Evolutionary conservation across 2,113 vertebrate genomes (phyloP), one percentile per base, ranked within the genome.

Genomic region (Peucedramus taeniatus): DNA sequence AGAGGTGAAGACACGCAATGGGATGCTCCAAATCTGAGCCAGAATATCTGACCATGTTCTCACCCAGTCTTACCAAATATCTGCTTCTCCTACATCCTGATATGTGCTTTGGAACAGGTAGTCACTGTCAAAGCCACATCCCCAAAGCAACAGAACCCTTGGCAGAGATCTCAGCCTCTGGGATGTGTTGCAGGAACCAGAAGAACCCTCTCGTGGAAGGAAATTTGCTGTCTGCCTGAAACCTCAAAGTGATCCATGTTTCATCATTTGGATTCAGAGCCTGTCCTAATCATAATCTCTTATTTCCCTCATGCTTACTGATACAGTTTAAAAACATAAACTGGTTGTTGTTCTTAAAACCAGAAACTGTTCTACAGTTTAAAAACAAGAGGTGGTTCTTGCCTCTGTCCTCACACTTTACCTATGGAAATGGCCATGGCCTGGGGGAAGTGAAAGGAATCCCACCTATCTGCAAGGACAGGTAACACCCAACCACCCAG

Each of bases 121-220:
- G 51, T 44, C 49, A 12, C 33, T 42, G 23, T n/a, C 63, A 70
- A 47, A 54, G 19, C 31, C 18, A 15, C 10, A 17, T 77, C 15
- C 14, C 30, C 60, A 66, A 13, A 78, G 47, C 31, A 59, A 3
- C 22, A 21, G 50, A 28, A 23, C 17, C 37, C 19, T 57, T 37
- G 49, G 30, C 53, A 60, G 50, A 28, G 40, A 27, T 28, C 54
- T 90, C 72, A 50, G 44, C 16, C 13, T 18, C 50, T 61, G 68
- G 22, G 51, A 40, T 40, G n/a, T n/a, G 16, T 9, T 35, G 19
- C 59, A 77, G 74, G 51, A 90, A 11, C 21, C 45, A 80, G 56
- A 12, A 91, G 57, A 49, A 53, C 5, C 18, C 4, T 1, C 33
- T 44, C 0, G 0, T 37, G 30, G 39, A 54, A 72, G 33, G 69